Evolutionary conservation across 64 coral and sea anemone genomes (phyloP).

Genomic region (Stylophora pistillata): DNA sequence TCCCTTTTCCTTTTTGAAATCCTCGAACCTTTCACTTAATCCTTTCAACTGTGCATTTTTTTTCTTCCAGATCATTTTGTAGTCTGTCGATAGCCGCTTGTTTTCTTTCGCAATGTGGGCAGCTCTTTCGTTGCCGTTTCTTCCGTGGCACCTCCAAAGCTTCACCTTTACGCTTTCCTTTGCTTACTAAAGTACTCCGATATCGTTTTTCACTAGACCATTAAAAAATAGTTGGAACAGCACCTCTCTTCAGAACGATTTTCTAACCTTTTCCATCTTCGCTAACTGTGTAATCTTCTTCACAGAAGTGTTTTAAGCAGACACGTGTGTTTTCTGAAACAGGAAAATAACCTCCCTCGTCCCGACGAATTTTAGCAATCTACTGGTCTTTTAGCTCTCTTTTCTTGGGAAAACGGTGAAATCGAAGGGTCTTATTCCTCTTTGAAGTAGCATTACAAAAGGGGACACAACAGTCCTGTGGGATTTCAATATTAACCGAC

Average conservation of each 20-base stretch:
- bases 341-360: not conserved
- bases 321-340: not conserved
- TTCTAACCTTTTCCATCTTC: constrained; percentile 4
- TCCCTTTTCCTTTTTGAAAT: constrained; percentile 17
- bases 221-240: not conserved
- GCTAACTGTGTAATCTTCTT: not conserved
- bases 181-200: not conserved
- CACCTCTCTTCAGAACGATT: not conserved
- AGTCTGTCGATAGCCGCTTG: not conserved
- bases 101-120: not conserved
- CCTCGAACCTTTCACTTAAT: not conserved
- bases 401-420: constrained; percentile 11
- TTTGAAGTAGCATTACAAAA: constrained; percentile 24
- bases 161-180: not conserved
- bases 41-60: constrained; percentile 29
- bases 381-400: not conserved
- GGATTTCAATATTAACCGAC: no score
- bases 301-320: not conserved
- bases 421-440: constrained; percentile 27
- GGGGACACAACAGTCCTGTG: constrained; percentile 19
- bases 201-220: constrained; percentile 3
- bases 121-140: not conserved
- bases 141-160: not conserved
- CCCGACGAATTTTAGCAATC: constrained; percentile 9
- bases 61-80: not conserved